Percentiles rank a stretch among this genome's conserved stretches.
These are phyloP conservation scores for Mirounga angustirostris DNA, from an alignment of 2,113 vertebrate species.

Conservation along the genomic window DNA sequence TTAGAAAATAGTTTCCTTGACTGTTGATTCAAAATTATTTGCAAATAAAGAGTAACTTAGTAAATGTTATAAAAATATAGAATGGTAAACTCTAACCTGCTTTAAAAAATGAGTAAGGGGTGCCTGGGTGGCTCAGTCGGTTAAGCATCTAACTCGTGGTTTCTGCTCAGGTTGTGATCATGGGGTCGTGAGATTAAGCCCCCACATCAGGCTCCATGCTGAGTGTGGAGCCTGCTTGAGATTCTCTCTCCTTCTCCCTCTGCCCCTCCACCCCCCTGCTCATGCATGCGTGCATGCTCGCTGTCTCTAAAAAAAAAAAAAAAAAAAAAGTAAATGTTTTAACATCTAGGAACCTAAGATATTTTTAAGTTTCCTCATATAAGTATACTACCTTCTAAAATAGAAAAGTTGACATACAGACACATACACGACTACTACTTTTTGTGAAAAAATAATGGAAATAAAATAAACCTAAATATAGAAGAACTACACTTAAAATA, in stretches of 20 bases:
- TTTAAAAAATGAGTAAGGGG: background rate
- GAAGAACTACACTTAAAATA: background rate
- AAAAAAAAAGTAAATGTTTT: background rate
- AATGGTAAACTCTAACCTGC: background rate
- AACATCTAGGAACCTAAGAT: slow-evolving; percentile 10
- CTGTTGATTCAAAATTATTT: background rate
- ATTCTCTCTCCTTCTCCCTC: background rate
- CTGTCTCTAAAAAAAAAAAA: background rate
- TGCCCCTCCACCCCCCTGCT: background rate
- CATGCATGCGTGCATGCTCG: accelerated
- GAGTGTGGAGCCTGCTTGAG: background rate
- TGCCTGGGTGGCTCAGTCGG: background rate
- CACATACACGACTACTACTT: background rate
- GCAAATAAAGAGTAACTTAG: background rate
- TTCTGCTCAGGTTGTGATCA: background rate
- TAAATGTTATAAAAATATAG: slow-evolving; percentile 7
- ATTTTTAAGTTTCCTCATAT: background rate
- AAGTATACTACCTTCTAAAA: background rate
- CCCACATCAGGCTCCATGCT: background rate
- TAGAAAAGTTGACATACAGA: background rate
- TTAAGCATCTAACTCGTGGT: background rate
- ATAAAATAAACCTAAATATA: background rate
- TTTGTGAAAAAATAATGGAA: background rate
- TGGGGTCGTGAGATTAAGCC: background rate
- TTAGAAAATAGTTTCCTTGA: slow-evolving; percentile 33